Conservation (phyloP, 2,797 vertebrate genomes). For the Pterois miles region DNA sequence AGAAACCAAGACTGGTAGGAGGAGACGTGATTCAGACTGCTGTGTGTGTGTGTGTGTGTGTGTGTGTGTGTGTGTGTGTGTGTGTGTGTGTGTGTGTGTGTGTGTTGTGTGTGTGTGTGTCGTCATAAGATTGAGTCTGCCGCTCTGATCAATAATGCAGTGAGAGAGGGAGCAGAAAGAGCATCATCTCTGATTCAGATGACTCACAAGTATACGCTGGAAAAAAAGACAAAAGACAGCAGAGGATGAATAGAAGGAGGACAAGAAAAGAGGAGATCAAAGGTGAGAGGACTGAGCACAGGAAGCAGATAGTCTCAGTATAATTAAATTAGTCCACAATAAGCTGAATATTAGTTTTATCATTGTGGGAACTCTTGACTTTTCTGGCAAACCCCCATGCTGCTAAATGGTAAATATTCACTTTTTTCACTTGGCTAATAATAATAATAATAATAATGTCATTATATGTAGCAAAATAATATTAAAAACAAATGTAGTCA, state of each 20-base stretch:
- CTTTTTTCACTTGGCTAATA: neutral
- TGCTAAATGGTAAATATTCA: neutral
- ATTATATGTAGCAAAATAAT: no score
- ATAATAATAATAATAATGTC: no score
- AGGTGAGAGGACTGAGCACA: constrained; percentile 8
- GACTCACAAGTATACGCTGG: constrained; percentile 47
- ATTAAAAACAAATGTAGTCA: no score
- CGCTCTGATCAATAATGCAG: constrained; percentile 76
- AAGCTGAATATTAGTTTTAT: constrained; percentile 23
- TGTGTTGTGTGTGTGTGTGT: constrained; percentile 17
- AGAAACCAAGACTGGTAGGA: constrained; percentile 36
- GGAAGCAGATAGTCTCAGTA: neutral
- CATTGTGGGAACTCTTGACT: neutral
- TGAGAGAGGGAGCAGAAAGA: constrained; percentile 14
- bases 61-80: constrained; percentile 19
- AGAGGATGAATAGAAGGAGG: constrained; percentile 17
- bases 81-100: constrained; percentile 7
- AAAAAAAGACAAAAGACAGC: constrained; percentile 51
- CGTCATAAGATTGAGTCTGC: constrained; percentile 47
- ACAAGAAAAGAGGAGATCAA: constrained; percentile 18
- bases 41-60: constrained; percentile 10
- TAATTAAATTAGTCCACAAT: neutral
- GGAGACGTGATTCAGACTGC: constrained; percentile 11
- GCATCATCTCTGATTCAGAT: constrained; percentile 52
- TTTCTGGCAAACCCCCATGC: neutral